These are phyloP conservation scores for Acrocyrtus sp. DNA, from an alignment of 2,888 invertebrate genomes.

Conservation along the genomic window DNA sequence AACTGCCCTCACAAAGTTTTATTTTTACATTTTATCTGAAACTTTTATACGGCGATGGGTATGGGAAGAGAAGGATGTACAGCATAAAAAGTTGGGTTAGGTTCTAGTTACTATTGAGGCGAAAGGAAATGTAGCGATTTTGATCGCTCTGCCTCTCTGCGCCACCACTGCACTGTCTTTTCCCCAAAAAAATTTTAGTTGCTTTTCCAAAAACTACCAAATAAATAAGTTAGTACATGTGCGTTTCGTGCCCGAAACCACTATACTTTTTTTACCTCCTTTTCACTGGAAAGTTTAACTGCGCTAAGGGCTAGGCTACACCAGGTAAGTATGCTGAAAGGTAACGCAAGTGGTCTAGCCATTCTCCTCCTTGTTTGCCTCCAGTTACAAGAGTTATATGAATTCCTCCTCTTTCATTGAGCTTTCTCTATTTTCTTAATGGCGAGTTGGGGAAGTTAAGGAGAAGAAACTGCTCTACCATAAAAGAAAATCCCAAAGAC, in stretches of 20 bases:
- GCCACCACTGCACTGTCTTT: constrained; percentile 11
- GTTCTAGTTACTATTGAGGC: constrained; percentile 26
- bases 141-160: constrained; percentile 19
- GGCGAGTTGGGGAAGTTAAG: constrained; percentile 29
- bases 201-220: constrained; percentile 26
- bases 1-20: neutral
- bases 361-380: neutral
- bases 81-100: too few relatives aligned
- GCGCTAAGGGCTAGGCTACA: neutral
- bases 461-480: constrained; percentile 32
- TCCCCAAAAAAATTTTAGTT: constrained; percentile 38
- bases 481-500: constrained; percentile 26
- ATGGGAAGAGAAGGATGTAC: too few relatives aligned
- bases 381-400: neutral
- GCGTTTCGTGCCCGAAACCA: neutral
- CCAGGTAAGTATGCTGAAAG: neutral
- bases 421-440: constrained; percentile 36
- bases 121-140: constrained; percentile 44
- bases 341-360: neutral
- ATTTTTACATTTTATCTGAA: constrained; percentile 28
- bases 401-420: constrained; percentile 4
- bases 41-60: constrained; percentile 21
- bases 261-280: neutral
- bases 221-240: constrained; percentile 37
- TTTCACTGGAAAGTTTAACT: neutral